Base-by-base conservation (phyloP, 2,113 vertebrate species). In the Vombatus ursinus region DNA sequence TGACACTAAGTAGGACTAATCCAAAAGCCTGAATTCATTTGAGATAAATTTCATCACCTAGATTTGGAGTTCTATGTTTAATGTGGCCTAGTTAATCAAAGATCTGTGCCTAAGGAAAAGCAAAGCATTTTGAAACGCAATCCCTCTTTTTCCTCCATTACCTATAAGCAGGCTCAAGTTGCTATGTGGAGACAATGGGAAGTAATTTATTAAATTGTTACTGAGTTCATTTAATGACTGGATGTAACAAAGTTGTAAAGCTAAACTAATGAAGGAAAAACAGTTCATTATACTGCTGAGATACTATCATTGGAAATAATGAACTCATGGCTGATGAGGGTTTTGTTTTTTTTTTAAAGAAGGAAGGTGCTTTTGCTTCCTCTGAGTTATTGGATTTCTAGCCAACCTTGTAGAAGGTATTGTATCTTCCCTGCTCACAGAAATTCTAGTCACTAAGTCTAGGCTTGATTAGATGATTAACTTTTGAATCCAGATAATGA, bases 101-200 rank as follows among this genome's bases (percentile, higher is more conserved):
- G 57, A 52, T 37, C 47, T 90, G 50, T 94, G 44, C 48, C 2
- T 92, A 93, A 89, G 11, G 91, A 91, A 89, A 24, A 51, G 5
- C 47, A 92, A 52, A 92, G 16, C 44, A 90, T 16, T 89, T 31
- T 94, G 61, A 96, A 92, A 95, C 94, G n/a, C 90, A 51, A 92
- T 94, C 10, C 89, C 91, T 95, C 10, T 77, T 68, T 94, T 84
- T 44, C 68, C 48, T 93, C 77, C 16, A 12, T 93, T 96, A 68
- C 26, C 91, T 48, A 92, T 93, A 90, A 94, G 24, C 49, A 84
- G 50, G 8, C 28, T 94, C 93, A 93, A 95, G 57, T 47, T 93
- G 89, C 89, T 94, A 54, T 24, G 3, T 14, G 89, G 26, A 94
- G 92, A 96, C 93, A 77, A 92, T 91, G 31, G 48, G 51, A 94